Evolutionary conservation across 2,888 invertebrate genomes (phyloP), one percentile per base, ranked within the genome.

Genomic region (Protonemura montana): DNA sequence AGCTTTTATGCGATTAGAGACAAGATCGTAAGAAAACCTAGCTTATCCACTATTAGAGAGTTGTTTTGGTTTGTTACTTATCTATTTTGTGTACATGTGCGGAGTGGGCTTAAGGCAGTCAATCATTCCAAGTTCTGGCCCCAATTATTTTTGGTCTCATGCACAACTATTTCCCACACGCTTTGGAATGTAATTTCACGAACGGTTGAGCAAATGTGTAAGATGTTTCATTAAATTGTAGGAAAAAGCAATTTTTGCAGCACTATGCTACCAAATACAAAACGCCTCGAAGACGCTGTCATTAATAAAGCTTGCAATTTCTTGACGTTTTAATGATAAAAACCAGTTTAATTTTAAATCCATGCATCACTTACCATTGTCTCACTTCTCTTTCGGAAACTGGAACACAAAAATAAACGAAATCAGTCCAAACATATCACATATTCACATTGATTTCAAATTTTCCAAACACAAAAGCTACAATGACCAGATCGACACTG

Each of bases 331-430:
- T 78, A 78, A 78, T 78, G 6, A 28, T 25, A 26, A 27, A 26
- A 25, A 27, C 26, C 25, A 78, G 3, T 26, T 26, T 78, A 26
- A n/a, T 35, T 35, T 35, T 35, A 3, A 78, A 21, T 78, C 10
- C 78, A 30, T 30, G 10, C 16, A 76, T 85, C 87, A 93, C 96
- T 95, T 92, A 96, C 96, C 97, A 97, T 92, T 96, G 96, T 90
- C 97, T 94, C 89, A 97, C 96, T 92, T 97, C 97, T 92, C 96
- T 96, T 92, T 97, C 97, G 88, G 96, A 96, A 93, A 97, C 97
- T 97, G 95, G 89, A 95, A 95, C 92, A 87, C 10, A 87, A n/a
- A 86, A 78, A 86, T 16, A 29, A 42, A 87, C 35, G 25, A 83
- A 41, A 76, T 42, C 82, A 30, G 16, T 82, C 30, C 5, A 30